phyloP scores from a whole-genome alignment of 37 sponge, comb jelly and placozoan genomes.

The Halichondria panicea region DNA sequence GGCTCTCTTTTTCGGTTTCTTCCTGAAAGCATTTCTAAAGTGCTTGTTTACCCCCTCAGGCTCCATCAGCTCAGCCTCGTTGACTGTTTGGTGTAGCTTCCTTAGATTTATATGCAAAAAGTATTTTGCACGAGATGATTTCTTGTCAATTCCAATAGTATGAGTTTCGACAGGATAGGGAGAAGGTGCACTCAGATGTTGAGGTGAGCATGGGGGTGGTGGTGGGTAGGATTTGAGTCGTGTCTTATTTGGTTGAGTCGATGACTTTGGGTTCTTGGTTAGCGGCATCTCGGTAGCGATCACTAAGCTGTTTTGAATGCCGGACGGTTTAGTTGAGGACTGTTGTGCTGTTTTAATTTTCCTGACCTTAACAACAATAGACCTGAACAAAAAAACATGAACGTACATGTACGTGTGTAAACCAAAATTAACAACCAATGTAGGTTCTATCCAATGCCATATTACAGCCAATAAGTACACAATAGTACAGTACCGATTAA shows the following conservation, averaged over 20 bases:
- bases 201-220: background rate
- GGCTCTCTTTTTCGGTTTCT: background rate
- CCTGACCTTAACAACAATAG: too few species aligned
- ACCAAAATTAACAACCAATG: background rate
- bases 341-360: too few species aligned
- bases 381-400: too few species aligned
- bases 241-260: too few species aligned
- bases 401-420: background rate
- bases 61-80: background rate
- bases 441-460: too few species aligned
- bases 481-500: too few species aligned
- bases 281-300: too few species aligned
- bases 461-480: too few species aligned
- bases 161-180: slow-evolving; percentile 4
- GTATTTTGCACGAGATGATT: background rate
- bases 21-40: background rate
- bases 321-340: too few species aligned
- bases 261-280: too few species aligned
- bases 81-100: slow-evolving; percentile 7
- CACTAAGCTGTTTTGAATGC: too few species aligned
- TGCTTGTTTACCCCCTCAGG: background rate
- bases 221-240: too few species aligned
- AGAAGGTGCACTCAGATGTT: background rate
- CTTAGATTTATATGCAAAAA: slow-evolving; percentile 12
- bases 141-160: background rate